Percentiles rank a stretch among this genome's conserved stretches.
Conservation (phyloP, 2,797 vertebrate species). For the Sebastolobus alascanus region DNA sequence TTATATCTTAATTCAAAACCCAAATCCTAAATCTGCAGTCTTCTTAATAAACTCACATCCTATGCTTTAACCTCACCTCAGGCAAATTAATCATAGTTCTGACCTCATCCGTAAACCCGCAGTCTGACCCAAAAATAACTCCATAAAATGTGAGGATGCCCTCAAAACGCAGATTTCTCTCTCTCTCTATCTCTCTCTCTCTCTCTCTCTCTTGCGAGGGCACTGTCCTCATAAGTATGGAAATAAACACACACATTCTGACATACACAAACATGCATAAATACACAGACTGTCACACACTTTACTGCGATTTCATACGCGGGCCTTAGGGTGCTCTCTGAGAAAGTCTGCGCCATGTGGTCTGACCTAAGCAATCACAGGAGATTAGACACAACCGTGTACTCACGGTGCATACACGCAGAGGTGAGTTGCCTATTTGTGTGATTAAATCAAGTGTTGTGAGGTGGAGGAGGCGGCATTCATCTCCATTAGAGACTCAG, state of each 20-base stretch:
- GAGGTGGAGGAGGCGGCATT: slow-evolving; percentile 61
- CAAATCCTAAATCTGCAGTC: slow-evolving; percentile 24
- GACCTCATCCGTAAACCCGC: slow-evolving; percentile 41
- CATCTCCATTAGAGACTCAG: slow-evolving; percentile 61
- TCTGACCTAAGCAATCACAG: slow-evolving; percentile 29
- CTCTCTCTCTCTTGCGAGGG: background rate
- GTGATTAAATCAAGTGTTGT: slow-evolving; percentile 74
- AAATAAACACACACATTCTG: background rate
- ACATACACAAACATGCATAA: background rate
- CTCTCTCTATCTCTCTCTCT: fast-evolving
- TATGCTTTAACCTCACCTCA: slow-evolving; percentile 29
- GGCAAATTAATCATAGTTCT: slow-evolving; percentile 43
- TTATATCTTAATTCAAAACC: slow-evolving; percentile 26
- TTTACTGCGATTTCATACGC: slow-evolving; percentile 15
- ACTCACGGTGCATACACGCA: slow-evolving; percentile 16
- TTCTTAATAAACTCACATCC: slow-evolving; percentile 21
- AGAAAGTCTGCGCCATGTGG: slow-evolving; percentile 28
- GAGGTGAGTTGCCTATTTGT: slow-evolving; percentile 66
- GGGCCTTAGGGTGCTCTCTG: slow-evolving; percentile 27
- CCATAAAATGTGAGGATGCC: slow-evolving; percentile 12
- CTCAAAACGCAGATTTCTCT: background rate
- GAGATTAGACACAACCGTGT: slow-evolving; percentile 4
- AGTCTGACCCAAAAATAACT: slow-evolving; percentile 43
- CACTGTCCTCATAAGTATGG: background rate
- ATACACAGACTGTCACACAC: slow-evolving; percentile 14